Conservation (phyloP, 1,140 invertebrate species). For the Drosophila oshimai region DNA sequence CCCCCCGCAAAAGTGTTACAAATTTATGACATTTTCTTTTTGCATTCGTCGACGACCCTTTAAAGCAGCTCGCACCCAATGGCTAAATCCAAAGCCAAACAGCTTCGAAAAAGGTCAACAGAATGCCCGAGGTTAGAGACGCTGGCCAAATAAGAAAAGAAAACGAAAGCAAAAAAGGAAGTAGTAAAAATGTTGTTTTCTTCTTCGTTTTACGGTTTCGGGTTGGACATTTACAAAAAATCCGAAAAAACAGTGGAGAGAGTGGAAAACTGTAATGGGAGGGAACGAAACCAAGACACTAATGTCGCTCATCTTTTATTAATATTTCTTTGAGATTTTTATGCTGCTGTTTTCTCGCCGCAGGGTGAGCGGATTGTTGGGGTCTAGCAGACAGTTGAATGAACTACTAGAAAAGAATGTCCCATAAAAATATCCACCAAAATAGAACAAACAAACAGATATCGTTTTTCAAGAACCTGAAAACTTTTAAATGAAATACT, state of each 20-base stretch:
- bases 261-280: conserved; percentile 26
- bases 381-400: conserved; percentile 44
- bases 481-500: conserved; percentile 2
- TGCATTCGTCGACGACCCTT: conserved; percentile 61
- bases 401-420: neutral
- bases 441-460: neutral
- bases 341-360: conserved; percentile 42
- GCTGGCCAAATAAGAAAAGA: conserved; percentile 1
- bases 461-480: neutral
- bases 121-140: conserved; percentile 66
- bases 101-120: conserved; percentile 73
- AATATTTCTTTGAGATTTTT: conserved; percentile 79
- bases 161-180: conserved; percentile 37
- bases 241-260: conserved; percentile 1
- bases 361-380: conserved; percentile 20
- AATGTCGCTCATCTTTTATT: conserved; percentile 80
- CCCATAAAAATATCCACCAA: neutral
- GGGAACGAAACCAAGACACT: conserved; percentile 60
- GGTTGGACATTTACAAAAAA: conserved; percentile 62
- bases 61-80: conserved; percentile 49
- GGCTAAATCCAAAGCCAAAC: conserved; percentile 44
- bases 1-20: conserved; percentile 65
- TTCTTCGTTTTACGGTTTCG: conserved; percentile 68
- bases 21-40: conserved; percentile 74
- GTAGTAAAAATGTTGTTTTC: conserved; percentile 72